phyloP scores from a whole-genome alignment of 2,797 vertebrate species.

The Acipenser transmontanus region DNA sequence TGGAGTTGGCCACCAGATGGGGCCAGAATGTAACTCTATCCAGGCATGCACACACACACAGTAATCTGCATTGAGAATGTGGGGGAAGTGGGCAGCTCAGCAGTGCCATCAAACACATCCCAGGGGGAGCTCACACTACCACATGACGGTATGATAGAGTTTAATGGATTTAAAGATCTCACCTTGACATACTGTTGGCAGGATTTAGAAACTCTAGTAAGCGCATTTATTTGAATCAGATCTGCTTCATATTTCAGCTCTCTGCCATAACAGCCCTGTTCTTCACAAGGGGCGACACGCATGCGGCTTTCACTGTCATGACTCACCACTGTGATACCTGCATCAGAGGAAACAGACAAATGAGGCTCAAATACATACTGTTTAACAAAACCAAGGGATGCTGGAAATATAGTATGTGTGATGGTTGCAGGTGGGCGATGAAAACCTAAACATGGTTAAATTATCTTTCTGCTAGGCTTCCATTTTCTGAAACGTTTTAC shows the following conservation, averaged over 20 bases:
- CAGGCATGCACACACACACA: too few species aligned
- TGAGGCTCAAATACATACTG: neutral
- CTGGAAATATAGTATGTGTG: too few species aligned
- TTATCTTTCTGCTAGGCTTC: too few species aligned
- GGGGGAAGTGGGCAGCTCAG: too few species aligned
- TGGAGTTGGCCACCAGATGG: too few species aligned
- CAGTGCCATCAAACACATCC: neutral
- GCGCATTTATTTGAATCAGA: constrained; percentile 24
- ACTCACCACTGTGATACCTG: constrained; percentile 28
- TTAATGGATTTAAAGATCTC: neutral
- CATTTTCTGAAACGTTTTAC: neutral
- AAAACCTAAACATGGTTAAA: too few species aligned
- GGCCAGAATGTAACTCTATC: too few species aligned
- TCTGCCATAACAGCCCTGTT: constrained; percentile 25
- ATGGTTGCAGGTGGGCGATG: too few species aligned
- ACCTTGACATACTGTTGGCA: constrained; percentile 32
- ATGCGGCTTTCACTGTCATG: constrained; percentile 26
- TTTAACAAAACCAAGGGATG: neutral
- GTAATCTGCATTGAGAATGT: too few species aligned
- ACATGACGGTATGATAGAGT: neutral
- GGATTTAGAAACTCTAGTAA: constrained; percentile 21
- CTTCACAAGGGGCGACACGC: constrained; percentile 28
- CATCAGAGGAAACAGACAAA: neutral
- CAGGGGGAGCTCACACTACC: neutral
- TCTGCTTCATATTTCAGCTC: constrained; percentile 25